Evolutionary conservation across 1,140 invertebrate genomes (phyloP).

Genomic region (Melipona quadrifasciata): DNA sequence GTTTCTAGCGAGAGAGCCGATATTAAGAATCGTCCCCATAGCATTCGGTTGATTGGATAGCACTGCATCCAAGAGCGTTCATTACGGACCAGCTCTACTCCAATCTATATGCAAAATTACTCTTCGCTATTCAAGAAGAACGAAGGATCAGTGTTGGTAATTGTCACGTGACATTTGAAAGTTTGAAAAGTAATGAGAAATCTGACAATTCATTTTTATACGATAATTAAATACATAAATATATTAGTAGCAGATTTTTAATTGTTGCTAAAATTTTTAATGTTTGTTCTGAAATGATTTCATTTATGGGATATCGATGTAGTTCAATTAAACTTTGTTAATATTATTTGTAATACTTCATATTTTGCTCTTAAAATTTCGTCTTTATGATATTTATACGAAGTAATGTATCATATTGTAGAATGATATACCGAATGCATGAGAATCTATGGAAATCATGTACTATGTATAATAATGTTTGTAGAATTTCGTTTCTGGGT

Average conservation of each 20-base stretch:
- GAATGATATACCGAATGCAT: no score
- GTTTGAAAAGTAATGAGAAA: background rate
- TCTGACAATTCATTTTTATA: background rate
- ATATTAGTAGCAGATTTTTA: background rate
- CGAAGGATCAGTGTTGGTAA: constrained; percentile 25
- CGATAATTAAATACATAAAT: background rate
- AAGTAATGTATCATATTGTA: no score
- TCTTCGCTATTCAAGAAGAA: constrained; percentile 11
- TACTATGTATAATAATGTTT: no score
- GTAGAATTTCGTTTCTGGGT: no score
- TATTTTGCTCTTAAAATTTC: no score
- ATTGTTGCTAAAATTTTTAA: background rate
- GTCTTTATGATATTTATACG: no score
- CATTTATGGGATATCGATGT: background rate
- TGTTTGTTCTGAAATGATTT: background rate
- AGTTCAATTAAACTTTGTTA: background rate
- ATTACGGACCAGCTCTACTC: constrained; percentile 21
- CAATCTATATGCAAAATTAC: constrained; percentile 50
- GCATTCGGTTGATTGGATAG: constrained; percentile 29
- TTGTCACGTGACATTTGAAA: constrained; percentile 5
- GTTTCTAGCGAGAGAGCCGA: background rate
- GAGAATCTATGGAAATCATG: no score
- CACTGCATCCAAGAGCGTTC: constrained; percentile 30
- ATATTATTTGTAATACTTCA: background rate
- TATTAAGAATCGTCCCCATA: constrained; percentile 13